phyloP scores from a whole-genome alignment of 2,113 vertebrate genomes.

The Thalassarche chlororhynchos region DNA sequence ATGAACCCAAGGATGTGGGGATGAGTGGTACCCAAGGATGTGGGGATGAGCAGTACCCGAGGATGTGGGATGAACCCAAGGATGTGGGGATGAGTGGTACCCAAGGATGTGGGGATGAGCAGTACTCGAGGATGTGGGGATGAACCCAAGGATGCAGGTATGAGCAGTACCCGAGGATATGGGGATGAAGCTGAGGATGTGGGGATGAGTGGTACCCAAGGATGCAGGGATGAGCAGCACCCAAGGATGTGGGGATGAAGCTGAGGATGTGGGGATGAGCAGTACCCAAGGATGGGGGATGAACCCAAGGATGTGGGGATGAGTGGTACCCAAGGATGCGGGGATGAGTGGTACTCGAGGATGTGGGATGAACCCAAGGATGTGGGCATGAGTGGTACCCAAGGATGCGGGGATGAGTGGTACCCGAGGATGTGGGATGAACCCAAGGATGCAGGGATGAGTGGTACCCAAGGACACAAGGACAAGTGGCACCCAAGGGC shows the following conservation, averaged over 20 bases:
- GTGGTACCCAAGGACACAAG: too few relatives aligned
- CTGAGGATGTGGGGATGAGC: too few relatives aligned
- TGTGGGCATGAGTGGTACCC: neutral
- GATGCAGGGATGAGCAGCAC: accelerated
- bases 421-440: too few relatives aligned
- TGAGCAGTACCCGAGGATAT: accelerated
- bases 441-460: neutral
- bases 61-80: too few relatives aligned
- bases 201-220: neutral
- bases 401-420: neutral
- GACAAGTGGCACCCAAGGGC: neutral
- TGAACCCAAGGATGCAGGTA: neutral
- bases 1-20: accelerated
- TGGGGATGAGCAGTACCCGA: too few relatives aligned
- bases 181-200: too few relatives aligned
- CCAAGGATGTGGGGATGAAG: neutral
- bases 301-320: neutral
- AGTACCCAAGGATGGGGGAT: accelerated
- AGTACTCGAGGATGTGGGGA: accelerated
- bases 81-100: accelerated
- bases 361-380: neutral
- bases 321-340: too few relatives aligned
- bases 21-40: neutral
- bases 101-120: neutral
- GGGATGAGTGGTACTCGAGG: too few relatives aligned